Base-by-base conservation (phyloP, 2,797 vertebrate genomes). In the Pseudopleuronectes americanus region DNA sequence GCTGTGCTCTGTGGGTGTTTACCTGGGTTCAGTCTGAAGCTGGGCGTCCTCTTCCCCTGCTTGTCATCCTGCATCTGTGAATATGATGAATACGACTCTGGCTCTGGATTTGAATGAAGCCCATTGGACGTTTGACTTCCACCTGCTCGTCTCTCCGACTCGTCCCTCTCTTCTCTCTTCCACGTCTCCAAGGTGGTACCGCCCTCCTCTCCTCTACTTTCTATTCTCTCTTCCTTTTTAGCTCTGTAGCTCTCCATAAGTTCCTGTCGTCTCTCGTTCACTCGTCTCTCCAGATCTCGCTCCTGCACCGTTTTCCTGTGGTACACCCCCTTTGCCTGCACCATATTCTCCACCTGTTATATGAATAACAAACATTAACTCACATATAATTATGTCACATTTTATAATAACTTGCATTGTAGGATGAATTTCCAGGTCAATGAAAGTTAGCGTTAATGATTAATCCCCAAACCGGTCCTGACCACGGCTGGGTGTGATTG, bases 11-110 rank as follows among this genome's bases (percentile, higher is more conserved):
- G 4, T 1, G 3, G n/a, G 3, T 0, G 21, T 68, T 81, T 69
- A 94, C 94, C 94, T 91, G 16, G 48, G 59, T 78, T 93, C 21
- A 94, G 82, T 64, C 66, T 89, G 77, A 83, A 94, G 66, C 86
- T 92, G 49, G 82, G 68, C 0, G 12, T 85, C 62, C 71, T 88
- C 51, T 17, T 75, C 45, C 63, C 4, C 31, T 64, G 47, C 0
- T 7, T 8, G 17, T 68, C 57, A 2, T 73, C 33, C 24, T 4
- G 5, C 4, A 2, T 26, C 47, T 60, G 41, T 6, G 81, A 60
- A 31, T 53, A 3, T 8, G 47, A 48, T 9, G 47, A 48, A 21
- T 48, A 48, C 0, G 76, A 38, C 0, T 61, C 55, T 4, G 64
- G 28, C 16, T n/a, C 21, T 6, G 75, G 49, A 60, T 56, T 41